A percentile compares a stretch with the other conserved stretches of the same genome.
phyloP scores from a whole-genome alignment of 2,888 invertebrate species.

The Leptogaster cylindrica region DNA sequence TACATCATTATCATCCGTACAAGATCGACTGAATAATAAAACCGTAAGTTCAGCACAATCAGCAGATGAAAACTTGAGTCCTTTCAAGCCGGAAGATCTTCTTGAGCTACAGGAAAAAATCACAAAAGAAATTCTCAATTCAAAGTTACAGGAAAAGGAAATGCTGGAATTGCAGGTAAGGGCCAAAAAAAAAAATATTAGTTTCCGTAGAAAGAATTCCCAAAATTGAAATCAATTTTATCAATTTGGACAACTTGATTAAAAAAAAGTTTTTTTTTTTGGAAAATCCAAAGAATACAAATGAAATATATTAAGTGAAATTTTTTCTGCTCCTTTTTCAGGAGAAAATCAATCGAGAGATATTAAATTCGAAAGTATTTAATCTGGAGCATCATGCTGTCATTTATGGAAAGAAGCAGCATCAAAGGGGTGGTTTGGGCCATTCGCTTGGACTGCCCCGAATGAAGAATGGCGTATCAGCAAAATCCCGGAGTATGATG shows the following conservation, averaged over 20 bases:
- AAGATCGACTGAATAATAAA: conserved; percentile 17
- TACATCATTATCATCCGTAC: not conserved
- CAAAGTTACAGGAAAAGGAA: conserved; percentile 61
- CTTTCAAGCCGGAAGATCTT: conserved; percentile 59
- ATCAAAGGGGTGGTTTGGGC: conserved; percentile 29
- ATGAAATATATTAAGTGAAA: too few relatives aligned
- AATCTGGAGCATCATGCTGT: conserved; percentile 55
- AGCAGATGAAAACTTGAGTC: conserved; percentile 49
- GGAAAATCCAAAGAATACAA: too few relatives aligned
- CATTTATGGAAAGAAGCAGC: conserved; percentile 51
- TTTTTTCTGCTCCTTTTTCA: conserved; percentile 47
- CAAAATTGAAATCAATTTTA: too few relatives aligned
- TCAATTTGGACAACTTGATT: too few relatives aligned
- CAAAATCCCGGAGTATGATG: conserved; percentile 83
- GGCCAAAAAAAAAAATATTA: too few relatives aligned
- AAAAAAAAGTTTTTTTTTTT: too few relatives aligned
- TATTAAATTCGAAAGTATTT: conserved; percentile 61
- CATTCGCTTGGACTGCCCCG: conserved; percentile 45
- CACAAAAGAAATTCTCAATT: conserved; percentile 61
- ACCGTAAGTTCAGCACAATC: conserved; percentile 42
- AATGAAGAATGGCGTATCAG: conserved; percentile 53
- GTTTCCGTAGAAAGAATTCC: too few relatives aligned
- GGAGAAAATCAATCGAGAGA: conserved; percentile 62
- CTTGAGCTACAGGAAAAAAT: conserved; percentile 61
- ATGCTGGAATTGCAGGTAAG: conserved; percentile 61